Evolutionary conservation across 2,888 invertebrate genomes (phyloP), one percentile per base, ranked within the genome.

Genomic region (Leptothorax acervorum): DNA sequence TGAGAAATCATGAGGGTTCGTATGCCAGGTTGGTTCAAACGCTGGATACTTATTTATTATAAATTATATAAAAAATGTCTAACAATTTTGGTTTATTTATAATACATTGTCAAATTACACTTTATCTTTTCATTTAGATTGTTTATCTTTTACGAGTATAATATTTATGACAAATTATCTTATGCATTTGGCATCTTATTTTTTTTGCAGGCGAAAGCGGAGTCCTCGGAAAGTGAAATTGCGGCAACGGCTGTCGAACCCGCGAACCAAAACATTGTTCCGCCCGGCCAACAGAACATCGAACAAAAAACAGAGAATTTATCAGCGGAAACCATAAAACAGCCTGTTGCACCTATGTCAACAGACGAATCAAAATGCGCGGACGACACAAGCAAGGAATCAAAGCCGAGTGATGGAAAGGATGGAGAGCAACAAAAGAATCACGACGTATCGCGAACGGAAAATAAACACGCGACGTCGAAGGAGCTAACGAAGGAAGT

Each of bases 181-280:
- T 55, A 55, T 55, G n/a, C 23, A 48, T 60, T 79, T 57, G 11
- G 2, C 1, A 3, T 57, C 12, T 45, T 31, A 15, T 60, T 60
- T 48, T 23, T 23, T 55, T 35, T 45, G 2, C 18, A 81, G 79
- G 42, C 42, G 42, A 81, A 74, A 74, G 11, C 12, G 11, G 79
- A 70, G 31, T 70, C 88, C 60, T 81, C 35, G 42, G 68, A 83
- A 57, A 82, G 42, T 70, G 42, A 68, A 57, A 65, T 92, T 93
- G 84, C 81, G 0, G 18, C 84, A 18, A 87, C 65, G 63, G 76
- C 73, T 23, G 15, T 18, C 9, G n/a, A 60, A 18, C 18, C 82
- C 0, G 15, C 28, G 28, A 71, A 55, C 8, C n/a, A 71, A 23
- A 71, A 6, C 23, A 11, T 23, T 31, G 31, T n/a, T n/a, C 1